These are phyloP conservation scores for Tapera naevia DNA, from an alignment of 2,797 vertebrate genomes.

Conservation along the genomic window DNA sequence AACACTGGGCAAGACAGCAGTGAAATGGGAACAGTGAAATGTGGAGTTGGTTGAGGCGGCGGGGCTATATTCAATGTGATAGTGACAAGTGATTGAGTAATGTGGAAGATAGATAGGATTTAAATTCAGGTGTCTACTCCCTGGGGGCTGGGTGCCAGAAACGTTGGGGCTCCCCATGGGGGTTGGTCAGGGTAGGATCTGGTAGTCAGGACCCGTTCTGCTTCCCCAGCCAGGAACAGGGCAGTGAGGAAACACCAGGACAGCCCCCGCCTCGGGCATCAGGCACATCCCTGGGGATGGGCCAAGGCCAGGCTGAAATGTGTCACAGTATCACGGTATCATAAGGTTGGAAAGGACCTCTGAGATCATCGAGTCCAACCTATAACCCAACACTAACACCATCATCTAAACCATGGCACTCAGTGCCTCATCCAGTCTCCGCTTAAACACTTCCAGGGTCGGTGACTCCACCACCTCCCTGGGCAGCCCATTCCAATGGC, in stretches of 20 bases:
- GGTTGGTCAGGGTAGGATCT: not conserved
- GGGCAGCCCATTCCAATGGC: no score
- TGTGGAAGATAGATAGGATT: not conserved
- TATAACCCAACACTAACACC: no score
- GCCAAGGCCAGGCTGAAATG: accelerated
- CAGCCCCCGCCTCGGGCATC: not conserved
- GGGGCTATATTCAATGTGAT: not conserved
- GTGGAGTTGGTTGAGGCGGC: not conserved
- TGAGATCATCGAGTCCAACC: no score
- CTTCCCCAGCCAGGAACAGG: not conserved
- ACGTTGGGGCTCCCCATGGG: accelerated
- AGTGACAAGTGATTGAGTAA: not conserved
- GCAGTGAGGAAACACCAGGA: accelerated
- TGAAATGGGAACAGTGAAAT: constrained; percentile 32
- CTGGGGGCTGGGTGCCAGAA: accelerated
- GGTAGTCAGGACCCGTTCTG: not conserved
- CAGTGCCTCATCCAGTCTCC: no score
- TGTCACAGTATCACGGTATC: no score
- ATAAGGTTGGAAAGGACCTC: no score
- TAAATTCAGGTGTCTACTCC: not conserved
- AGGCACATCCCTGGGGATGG: not conserved
- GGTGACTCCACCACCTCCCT: no score
- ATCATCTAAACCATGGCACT: no score
- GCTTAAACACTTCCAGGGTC: no score
- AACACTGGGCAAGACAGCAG: constrained; percentile 7